A percentile compares a stretch with the other conserved stretches of the same genome.
Evolutionary conservation across 2,113 vertebrate species (phyloP).

Genomic region (Dolichotis patagonum): DNA sequence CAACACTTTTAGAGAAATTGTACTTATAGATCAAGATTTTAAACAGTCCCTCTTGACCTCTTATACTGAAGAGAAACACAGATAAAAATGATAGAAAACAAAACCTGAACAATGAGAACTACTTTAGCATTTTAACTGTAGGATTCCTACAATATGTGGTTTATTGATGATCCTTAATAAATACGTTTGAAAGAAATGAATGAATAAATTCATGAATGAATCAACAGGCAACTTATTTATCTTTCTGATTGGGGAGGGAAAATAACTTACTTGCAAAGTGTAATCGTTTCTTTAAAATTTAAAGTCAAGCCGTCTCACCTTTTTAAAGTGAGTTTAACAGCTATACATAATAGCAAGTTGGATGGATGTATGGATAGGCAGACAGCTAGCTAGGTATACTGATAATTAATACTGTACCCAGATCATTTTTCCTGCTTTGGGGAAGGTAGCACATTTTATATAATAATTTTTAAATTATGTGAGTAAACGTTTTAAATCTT

Average conservation of each 20-base stretch:
- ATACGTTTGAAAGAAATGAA: neutral
- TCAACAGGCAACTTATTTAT: neutral
- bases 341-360: neutral
- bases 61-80: neutral
- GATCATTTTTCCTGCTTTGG: neutral
- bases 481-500: neutral
- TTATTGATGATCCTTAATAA: neutral
- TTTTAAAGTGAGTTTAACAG: neutral
- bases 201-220: neutral
- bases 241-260: neutral
- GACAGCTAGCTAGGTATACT: too few species aligned
- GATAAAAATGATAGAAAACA: neutral
- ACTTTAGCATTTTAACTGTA: neutral
- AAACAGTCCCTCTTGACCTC: neutral
- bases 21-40: neutral
- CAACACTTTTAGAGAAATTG: neutral
- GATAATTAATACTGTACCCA: neutral
- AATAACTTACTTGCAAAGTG: neutral
- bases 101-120: neutral
- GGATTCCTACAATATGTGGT: neutral
- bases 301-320: neutral
- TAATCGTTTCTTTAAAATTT: conserved; percentile 14
- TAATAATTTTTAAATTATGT: neutral
- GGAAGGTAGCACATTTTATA: neutral
- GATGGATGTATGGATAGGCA: neutral